These are phyloP conservation scores for Zophobas atratus DNA, from an alignment of 1,140 invertebrate species.

Conservation along the genomic window DNA sequence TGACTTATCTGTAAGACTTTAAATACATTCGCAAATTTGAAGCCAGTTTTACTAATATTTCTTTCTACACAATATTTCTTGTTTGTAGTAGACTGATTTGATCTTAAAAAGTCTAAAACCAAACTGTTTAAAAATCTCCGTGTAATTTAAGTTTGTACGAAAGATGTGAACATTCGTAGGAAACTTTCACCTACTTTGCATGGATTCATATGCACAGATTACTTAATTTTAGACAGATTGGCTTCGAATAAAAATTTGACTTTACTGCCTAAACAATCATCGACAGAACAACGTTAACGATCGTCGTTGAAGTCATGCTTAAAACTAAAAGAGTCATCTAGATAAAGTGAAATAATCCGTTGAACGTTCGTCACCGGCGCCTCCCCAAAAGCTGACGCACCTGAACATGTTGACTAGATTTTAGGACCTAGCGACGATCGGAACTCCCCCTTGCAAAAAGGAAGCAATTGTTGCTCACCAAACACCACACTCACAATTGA, in stretches of 20 bases:
- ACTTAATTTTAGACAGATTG: no score
- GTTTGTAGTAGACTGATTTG: no score
- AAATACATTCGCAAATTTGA: not conserved
- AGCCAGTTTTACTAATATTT: not conserved
- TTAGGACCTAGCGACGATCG: conserved; percentile 14
- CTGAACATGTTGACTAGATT: conserved; percentile 30
- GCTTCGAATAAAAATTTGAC: no score
- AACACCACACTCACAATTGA: conserved; percentile 37
- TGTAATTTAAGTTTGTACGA: no score
- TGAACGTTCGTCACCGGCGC: conserved; percentile 17
- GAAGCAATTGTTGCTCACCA: conserved; percentile 39
- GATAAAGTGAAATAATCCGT: conserved; percentile 11
- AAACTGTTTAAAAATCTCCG: no score
- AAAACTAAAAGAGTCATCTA: not conserved
- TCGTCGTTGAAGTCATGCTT: no score
- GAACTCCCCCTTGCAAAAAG: conserved; percentile 26
- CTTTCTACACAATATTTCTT: not conserved
- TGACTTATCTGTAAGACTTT: not conserved
- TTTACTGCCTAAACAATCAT: no score
- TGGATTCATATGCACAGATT: no score
- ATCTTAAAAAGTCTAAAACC: no score
- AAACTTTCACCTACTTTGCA: no score
- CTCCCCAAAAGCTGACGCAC: conserved; percentile 25
- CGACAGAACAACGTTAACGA: no score
- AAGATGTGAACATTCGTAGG: no score